A percentile compares a stretch with the other conserved stretches of the same genome.
phyloP scores from a whole-genome alignment of 2,888 invertebrate genomes.

The Pardosa pseudoannulata region DNA sequence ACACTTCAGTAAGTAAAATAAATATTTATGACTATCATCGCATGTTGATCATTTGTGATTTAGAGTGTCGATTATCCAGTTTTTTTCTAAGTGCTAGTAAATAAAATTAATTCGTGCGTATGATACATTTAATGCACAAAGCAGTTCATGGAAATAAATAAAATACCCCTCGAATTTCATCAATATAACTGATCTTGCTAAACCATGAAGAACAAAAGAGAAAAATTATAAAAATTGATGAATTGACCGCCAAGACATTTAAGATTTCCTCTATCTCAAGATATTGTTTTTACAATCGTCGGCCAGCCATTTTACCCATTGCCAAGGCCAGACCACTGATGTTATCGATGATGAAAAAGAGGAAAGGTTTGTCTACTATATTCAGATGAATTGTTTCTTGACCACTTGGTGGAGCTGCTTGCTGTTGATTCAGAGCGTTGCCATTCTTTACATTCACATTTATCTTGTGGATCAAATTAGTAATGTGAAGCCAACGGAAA shows the following conservation, averaged over 20 bases:
- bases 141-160: not conserved
- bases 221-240: not conserved
- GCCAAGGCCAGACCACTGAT: conserved; percentile 74
- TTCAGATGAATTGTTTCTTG: conserved; percentile 69
- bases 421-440: conserved; percentile 48
- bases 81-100: not conserved
- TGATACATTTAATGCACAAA: not conserved
- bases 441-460: conserved; percentile 71
- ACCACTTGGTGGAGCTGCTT: conserved; percentile 58
- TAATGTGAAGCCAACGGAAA: conserved; percentile 74
- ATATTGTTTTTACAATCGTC: conserved; percentile 26
- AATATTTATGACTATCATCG: not conserved
- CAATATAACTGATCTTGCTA: not conserved
- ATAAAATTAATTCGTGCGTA: not conserved
- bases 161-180: not conserved
- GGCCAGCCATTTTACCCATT: conserved; percentile 74
- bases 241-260: not conserved
- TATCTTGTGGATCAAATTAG: conserved; percentile 74
- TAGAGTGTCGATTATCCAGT: no score
- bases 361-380: conserved; percentile 72
- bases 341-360: conserved; percentile 74
- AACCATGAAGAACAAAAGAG: not conserved
- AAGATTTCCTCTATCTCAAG: not conserved
- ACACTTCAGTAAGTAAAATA: no score
- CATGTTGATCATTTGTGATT: not conserved